Base-by-base conservation (phyloP, 1,140 invertebrate species). In the Rhysida immarginata region DNA sequence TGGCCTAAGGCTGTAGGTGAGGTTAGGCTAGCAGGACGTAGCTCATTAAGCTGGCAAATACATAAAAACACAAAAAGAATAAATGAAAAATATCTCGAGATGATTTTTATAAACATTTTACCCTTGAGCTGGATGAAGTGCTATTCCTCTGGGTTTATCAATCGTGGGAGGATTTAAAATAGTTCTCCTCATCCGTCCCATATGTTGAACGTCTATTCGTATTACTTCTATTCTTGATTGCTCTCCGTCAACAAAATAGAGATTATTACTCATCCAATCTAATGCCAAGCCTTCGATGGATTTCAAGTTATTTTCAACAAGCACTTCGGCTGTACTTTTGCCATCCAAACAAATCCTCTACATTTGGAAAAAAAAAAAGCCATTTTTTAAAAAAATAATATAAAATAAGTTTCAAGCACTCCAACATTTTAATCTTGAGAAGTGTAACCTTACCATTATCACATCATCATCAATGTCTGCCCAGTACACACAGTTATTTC, bases 221-320 rank as follows among this genome's bases (percentile, higher is more conserved):
- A 90, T 81, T 1, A 89, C 79, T 67, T 91, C 84, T 60, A 93
- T 88, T 62, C 80, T 81, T 61, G 81, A 78, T 44, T 79, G 73
- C 24, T 54, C 49, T 66, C 68, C 58, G 68, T 96, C 90, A 1
- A 91, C 87, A 69, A 92, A 94, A 69, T 93, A 96, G 0, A 97
- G 69, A 58, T 91, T 83, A 55, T 90, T 84, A 0, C 85, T 84
- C n/a, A 93, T 80, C 89, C 89, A 96, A 73, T 97, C 93, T 27
- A 87, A 78, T 0, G 88, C 83, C 79, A 96, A 85, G 11, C 91
- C 91, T 72, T 96, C 90, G 23, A 96, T 85, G 2, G 85, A 87
- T 29, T 80, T 78, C 35, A 93, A 70, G 62, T 84, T 78, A 0
- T 72, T 79, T 59, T 83, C 79, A 0, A 89, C 80, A 1, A 90